A percentile compares a stretch with the other conserved stretches of the same genome.
phyloP scores from a whole-genome alignment of 2,797 vertebrate genomes.

The Melanogrammus aeglefinus region DNA sequence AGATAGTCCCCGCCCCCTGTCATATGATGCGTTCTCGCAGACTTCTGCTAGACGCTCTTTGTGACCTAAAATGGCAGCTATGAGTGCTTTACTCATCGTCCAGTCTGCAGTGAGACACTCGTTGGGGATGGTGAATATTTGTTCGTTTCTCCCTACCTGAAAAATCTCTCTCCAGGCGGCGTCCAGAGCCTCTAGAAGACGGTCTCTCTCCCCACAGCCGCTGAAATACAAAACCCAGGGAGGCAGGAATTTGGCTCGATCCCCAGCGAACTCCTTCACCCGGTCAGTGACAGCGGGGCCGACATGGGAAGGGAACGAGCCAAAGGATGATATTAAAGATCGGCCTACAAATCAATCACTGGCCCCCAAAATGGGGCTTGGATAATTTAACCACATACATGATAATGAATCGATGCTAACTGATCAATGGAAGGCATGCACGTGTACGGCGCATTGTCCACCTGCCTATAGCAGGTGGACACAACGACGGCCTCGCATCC shows the following conservation, averaged over 20 bases:
- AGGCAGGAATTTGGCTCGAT: conserved; percentile 80
- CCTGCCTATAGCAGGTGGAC: too few relatives aligned
- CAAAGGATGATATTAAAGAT: background rate
- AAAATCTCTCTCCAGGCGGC: conserved; percentile 80
- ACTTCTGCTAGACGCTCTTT: too few relatives aligned
- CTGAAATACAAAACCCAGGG: conserved; percentile 96
- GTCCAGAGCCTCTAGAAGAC: conserved; percentile 78
- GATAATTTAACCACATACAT: background rate
- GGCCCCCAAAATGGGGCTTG: background rate
- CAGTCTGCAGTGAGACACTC: background rate
- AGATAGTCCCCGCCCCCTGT: too few relatives aligned
- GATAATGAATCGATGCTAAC: background rate
- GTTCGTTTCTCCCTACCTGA: conserved; percentile 72
- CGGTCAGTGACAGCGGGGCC: background rate
- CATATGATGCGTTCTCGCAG: too few relatives aligned
- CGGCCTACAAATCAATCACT: background rate
- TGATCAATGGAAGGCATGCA: background rate
- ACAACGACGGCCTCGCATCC: too few relatives aligned
- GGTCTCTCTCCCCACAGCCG: conserved; percentile 84
- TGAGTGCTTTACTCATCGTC: background rate
- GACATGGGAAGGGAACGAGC: background rate
- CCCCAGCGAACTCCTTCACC: conserved; percentile 85
- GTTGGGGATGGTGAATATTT: background rate
- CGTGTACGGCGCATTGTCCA: too few relatives aligned
- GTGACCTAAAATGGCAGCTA: background rate